Conservation (phyloP, 2,797 vertebrate species). For the Spinus olivaceus region DNA sequence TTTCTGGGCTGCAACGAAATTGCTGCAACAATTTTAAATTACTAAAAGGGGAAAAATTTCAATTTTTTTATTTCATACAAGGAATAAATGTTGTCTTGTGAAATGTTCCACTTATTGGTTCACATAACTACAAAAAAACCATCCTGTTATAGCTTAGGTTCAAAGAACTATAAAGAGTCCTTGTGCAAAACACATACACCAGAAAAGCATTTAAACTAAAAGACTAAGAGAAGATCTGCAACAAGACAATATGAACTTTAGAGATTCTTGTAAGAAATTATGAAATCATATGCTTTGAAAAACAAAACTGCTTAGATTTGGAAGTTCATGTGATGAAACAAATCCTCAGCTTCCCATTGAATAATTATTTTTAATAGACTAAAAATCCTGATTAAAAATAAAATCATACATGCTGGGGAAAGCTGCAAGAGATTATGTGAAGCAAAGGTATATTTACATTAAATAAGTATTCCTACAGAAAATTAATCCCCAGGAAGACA, state of each 20-base stretch:
- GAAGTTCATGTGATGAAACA: background rate
- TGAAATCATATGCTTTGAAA: background rate
- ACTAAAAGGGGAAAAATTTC: background rate
- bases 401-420: background rate
- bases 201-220: background rate
- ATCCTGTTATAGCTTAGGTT: background rate
- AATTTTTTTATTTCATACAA: background rate
- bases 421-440: background rate
- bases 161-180: background rate
- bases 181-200: background rate
- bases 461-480: background rate
- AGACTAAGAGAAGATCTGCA: background rate
- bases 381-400: background rate
- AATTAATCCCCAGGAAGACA: background rate
- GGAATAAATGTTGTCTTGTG: background rate
- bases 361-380: background rate
- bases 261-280: background rate
- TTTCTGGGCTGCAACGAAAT: background rate
- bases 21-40: background rate
- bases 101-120: background rate
- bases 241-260: background rate
- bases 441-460: background rate
- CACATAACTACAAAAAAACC: background rate
- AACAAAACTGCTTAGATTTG: background rate
- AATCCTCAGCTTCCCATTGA: background rate